phyloP scores from a whole-genome alignment of 2,113 vertebrate genomes.

The Grammatotria lemairii region DNA sequence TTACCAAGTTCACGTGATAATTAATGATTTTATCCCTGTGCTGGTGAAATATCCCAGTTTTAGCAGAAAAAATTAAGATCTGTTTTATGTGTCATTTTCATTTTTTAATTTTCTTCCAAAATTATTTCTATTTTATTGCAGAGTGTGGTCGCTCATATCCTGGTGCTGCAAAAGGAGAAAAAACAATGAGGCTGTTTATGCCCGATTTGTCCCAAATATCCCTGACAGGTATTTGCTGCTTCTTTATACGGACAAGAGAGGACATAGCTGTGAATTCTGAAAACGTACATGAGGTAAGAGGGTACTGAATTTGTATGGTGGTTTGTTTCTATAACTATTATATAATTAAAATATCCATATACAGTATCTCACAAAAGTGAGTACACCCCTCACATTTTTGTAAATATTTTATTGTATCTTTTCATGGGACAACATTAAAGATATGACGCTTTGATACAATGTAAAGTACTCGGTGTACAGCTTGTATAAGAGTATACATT shows the following conservation, averaged over 20 bases:
- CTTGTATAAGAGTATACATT: background rate
- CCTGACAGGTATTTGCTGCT: constrained; percentile 69
- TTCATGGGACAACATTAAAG: background rate
- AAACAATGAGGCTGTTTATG: constrained; percentile 69
- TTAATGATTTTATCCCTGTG: background rate
- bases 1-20: background rate
- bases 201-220: constrained; percentile 51
- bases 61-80: background rate
- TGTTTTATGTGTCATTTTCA: background rate
- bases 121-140: constrained; percentile 23
- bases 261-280: constrained; percentile 64
- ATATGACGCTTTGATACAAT: background rate
- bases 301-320: background rate
- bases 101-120: background rate
- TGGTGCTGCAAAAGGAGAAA: constrained; percentile 61
- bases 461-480: accelerated
- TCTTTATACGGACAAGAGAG: constrained; percentile 69
- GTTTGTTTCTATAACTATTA: background rate
- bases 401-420: background rate
- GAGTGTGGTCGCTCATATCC: constrained; percentile 74
- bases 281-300: constrained; percentile 74
- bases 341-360: background rate
- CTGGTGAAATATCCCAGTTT: background rate
- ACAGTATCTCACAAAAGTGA: background rate
- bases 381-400: background rate